Conservation (phyloP, 2,797 vertebrate species). For the Eptatretus atami region DNA sequence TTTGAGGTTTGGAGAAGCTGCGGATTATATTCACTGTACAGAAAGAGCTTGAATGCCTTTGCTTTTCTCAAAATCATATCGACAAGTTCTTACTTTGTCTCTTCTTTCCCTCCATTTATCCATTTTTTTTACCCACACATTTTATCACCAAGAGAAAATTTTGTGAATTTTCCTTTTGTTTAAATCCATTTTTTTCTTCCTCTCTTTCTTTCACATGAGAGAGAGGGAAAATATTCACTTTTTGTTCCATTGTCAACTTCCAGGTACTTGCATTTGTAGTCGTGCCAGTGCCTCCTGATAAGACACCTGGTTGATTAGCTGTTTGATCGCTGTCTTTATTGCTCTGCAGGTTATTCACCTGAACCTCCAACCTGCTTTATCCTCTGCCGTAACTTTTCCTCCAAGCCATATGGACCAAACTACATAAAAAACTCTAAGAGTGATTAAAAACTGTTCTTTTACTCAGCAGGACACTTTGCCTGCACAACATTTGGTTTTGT, state of each 20-base stretch:
- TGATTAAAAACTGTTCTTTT: slow-evolving; percentile 12
- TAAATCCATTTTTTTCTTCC: too few species aligned
- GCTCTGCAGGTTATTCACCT: slow-evolving; percentile 40
- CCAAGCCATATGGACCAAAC: slow-evolving; percentile 49
- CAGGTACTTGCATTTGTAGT: too few species aligned
- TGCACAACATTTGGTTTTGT: too few species aligned
- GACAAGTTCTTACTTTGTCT: not conserved
- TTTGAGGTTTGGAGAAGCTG: slow-evolving; percentile 60
- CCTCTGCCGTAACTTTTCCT: slow-evolving; percentile 80
- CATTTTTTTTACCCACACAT: not conserved
- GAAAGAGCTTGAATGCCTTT: not conserved
- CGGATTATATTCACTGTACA: slow-evolving; percentile 54
- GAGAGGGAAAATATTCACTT: too few species aligned
- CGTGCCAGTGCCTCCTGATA: too few species aligned
- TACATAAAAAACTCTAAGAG: slow-evolving; percentile 61
- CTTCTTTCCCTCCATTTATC: not conserved
- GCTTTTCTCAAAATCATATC: too few species aligned
- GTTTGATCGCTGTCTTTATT: not conserved
- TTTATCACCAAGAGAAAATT: not conserved
- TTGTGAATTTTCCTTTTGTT: too few species aligned
- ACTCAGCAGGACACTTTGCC: too few species aligned
- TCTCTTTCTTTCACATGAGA: too few species aligned
- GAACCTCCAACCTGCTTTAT: slow-evolving; percentile 84
- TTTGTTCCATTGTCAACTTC: too few species aligned
- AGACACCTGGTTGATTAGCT: too few species aligned